phyloP scores from a whole-genome alignment of 2,113 vertebrate genomes.

The Ancistrus triradiatus region DNA sequence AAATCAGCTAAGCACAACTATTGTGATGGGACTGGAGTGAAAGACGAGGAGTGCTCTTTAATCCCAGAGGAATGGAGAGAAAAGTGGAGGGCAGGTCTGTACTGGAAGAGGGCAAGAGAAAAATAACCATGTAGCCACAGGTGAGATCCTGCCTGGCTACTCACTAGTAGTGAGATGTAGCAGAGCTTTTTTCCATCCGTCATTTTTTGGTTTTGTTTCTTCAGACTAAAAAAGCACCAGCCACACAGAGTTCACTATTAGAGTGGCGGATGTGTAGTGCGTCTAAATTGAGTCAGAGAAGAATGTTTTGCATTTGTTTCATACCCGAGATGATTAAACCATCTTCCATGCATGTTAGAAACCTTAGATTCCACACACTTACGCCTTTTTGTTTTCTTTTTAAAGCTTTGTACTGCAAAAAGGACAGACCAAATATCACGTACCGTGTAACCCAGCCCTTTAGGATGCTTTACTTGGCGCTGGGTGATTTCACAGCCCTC shows the following conservation, averaged over 20 bases:
- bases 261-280: too few species aligned
- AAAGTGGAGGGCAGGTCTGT: conserved; percentile 8
- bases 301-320: neutral
- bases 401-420: conserved; percentile 68
- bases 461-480: conserved; percentile 50
- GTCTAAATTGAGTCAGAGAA: too few species aligned
- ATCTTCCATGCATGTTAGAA: conserved; percentile 77
- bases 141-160: neutral
- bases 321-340: conserved; percentile 63
- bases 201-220: conserved; percentile 59
- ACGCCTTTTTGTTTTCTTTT: conserved; percentile 56
- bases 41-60: neutral
- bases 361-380: conserved; percentile 30
- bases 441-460: neutral
- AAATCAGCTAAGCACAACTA: conserved; percentile 20
- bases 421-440: conserved; percentile 65
- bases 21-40: neutral
- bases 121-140: neutral
- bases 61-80: neutral
- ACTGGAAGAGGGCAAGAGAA: neutral
- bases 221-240: too few species aligned
- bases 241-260: too few species aligned
- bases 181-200: conserved; percentile 47
- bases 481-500: conserved; percentile 12
- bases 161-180: neutral